Conservation (phyloP, 2,113 vertebrate species). For the Phrynocephalus versicolor region DNA sequence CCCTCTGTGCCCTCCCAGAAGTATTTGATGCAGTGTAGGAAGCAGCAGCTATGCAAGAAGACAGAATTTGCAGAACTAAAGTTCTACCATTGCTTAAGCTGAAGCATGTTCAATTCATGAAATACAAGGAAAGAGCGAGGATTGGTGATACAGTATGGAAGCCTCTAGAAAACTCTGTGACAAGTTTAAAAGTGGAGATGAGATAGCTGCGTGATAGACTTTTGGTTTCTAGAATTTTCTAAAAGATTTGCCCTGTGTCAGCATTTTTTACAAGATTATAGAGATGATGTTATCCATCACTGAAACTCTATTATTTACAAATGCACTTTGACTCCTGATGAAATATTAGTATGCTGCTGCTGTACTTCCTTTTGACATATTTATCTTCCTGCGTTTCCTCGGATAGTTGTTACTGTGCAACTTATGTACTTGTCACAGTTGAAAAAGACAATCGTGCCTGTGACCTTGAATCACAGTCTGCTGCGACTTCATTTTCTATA, state of each 20-base stretch:
- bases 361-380: neutral
- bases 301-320: neutral
- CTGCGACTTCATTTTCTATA: slow-evolving; percentile 9
- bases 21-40: neutral
- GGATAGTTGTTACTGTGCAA: neutral
- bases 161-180: neutral
- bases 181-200: neutral
- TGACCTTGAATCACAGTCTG: neutral
- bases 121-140: neutral
- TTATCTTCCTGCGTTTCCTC: neutral
- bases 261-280: neutral
- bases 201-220: neutral
- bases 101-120: neutral
- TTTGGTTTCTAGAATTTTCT: neutral
- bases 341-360: slow-evolving; percentile 15
- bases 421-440: neutral
- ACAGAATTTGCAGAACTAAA: neutral
- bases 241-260: neutral
- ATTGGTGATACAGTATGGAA: neutral
- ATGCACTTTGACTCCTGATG: slow-evolving; percentile 14
- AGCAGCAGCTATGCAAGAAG: neutral
- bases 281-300: too few species aligned
- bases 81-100: too few species aligned
- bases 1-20: neutral
- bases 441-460: neutral